Evolutionary conservation across 2,113 vertebrate genomes (phyloP).

Genomic region (Myiozetetes cayanensis): DNA sequence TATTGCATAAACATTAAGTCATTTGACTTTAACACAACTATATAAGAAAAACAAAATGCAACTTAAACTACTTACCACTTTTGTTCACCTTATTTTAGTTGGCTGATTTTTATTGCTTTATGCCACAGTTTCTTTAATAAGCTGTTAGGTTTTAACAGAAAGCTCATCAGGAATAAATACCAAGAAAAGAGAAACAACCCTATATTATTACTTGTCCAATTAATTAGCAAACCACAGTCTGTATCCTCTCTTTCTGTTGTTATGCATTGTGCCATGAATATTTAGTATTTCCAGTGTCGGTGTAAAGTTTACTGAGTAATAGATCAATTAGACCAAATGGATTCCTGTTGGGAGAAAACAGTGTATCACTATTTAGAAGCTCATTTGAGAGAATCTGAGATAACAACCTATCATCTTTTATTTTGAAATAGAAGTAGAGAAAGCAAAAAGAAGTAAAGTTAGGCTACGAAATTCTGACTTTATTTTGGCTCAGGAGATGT

Average conservation of each 20-base stretch:
- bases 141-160: neutral
- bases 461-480: neutral
- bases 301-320: neutral
- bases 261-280: neutral
- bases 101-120: neutral
- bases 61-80: neutral
- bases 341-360: neutral
- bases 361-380: neutral
- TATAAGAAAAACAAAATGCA: neutral
- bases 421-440: neutral
- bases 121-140: neutral
- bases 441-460: neutral
- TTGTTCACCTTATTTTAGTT: neutral
- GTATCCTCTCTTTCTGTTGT: neutral
- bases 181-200: neutral
- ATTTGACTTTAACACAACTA: neutral
- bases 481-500: neutral
- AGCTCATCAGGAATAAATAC: neutral
- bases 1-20: neutral
- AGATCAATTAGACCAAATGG: neutral
- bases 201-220: neutral
- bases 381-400: neutral
- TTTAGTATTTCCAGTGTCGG: neutral
- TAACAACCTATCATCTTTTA: neutral
- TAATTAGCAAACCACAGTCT: neutral